Conservation (phyloP, 2,888 invertebrate genomes). For the Melanotus villosus region DNA sequence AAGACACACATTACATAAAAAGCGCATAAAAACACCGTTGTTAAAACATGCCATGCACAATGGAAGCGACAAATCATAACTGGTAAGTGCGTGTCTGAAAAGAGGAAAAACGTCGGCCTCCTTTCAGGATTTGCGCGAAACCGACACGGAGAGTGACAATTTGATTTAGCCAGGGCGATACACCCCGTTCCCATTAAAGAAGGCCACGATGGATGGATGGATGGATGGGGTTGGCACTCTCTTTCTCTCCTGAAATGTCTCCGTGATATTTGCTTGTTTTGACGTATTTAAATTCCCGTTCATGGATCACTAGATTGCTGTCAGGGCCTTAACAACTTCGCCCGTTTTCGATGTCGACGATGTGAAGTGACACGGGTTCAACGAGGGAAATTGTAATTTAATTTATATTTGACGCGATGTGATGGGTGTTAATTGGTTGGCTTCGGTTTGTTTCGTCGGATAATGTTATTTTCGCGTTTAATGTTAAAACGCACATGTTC, state of each 20-base stretch:
- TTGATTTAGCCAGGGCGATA: slow-evolving; percentile 5
- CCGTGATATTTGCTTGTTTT: slow-evolving; percentile 57
- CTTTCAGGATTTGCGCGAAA: neutral
- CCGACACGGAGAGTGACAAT: slow-evolving; percentile 22
- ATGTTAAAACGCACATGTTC: neutral
- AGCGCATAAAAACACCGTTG: slow-evolving; percentile 24
- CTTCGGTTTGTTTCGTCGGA: slow-evolving; percentile 31
- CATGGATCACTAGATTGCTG: slow-evolving; percentile 55
- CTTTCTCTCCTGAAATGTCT: slow-evolving; percentile 54
- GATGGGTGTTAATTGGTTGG: slow-evolving; percentile 40
- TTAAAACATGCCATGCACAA: slow-evolving; percentile 26
- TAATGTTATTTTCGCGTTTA: slow-evolving; percentile 32
- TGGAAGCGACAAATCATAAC: slow-evolving; percentile 23
- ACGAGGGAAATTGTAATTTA: slow-evolving; percentile 50
- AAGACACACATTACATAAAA: slow-evolving; percentile 35
- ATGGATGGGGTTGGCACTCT: slow-evolving; percentile 38
- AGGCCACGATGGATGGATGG: slow-evolving; percentile 26
- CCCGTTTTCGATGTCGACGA: slow-evolving; percentile 42
- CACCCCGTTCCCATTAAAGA: slow-evolving; percentile 14
- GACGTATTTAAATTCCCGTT: slow-evolving; percentile 56
- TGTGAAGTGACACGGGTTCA: slow-evolving; percentile 46
- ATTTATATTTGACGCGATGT: slow-evolving; percentile 49
- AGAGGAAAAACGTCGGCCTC: neutral
- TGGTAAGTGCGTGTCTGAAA: slow-evolving; percentile 15
- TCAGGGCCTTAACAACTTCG: slow-evolving; percentile 51